Evolutionary conservation across 2,888 invertebrate genomes (phyloP).

Genomic region (Dinocampus coccinellae): DNA sequence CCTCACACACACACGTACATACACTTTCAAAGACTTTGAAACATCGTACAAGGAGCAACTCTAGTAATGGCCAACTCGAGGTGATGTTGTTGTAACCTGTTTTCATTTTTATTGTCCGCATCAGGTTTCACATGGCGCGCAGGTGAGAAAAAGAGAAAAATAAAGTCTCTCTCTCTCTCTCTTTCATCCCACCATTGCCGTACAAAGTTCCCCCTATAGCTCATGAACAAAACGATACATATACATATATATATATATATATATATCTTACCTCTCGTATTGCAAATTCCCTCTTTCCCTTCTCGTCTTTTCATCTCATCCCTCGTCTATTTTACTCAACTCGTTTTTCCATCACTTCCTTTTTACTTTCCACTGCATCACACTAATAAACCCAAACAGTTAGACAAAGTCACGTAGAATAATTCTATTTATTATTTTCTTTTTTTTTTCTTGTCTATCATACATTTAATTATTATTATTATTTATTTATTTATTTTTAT

Average conservation of each 20-base stretch:
- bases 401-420: background rate
- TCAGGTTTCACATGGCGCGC: slow-evolving; percentile 61
- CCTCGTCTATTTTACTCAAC: background rate
- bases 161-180: no score
- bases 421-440: background rate
- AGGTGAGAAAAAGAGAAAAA: slow-evolving; percentile 66
- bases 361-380: background rate
- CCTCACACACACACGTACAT: background rate
- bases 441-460: background rate
- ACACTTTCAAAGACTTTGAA: background rate
- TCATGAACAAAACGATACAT: background rate
- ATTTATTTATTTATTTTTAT: no score
- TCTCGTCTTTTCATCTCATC: background rate
- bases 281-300: background rate
- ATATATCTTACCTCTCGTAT: slow-evolving; percentile 5
- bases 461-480: no score
- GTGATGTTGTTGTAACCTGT: slow-evolving; percentile 60
- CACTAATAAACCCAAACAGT: background rate
- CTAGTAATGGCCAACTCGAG: slow-evolving; percentile 24
- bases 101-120: slow-evolving; percentile 66
- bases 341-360: background rate
- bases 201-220: slow-evolving; percentile 6
- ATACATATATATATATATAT: background rate
- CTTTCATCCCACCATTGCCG: slow-evolving; percentile 40
- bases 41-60: slow-evolving; percentile 13